Conservation (phyloP, 2,888 invertebrate species). For the Pheosia gnoma region DNA sequence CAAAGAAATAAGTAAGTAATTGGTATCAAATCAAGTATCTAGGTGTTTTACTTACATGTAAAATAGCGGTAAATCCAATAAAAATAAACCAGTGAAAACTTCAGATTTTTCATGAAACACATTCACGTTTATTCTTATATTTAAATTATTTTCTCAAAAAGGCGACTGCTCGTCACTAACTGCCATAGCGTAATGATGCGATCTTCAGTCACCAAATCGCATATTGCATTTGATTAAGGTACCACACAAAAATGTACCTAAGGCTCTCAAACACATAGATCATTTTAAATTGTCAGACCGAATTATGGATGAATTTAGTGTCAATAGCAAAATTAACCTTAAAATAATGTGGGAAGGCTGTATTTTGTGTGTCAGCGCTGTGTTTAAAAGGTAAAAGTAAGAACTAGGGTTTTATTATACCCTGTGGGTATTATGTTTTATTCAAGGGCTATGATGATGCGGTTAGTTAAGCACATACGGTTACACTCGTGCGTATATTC, state of each 20-base stretch:
- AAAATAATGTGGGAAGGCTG: rapidly evolving
- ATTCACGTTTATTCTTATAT: neutral
- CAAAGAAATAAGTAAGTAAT: no score
- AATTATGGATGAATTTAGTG: constrained; percentile 5
- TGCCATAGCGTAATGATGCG: constrained; percentile 41
- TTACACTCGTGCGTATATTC: no score
- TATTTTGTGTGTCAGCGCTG: constrained; percentile 4
- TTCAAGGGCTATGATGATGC: no score
- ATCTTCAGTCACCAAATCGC: constrained; percentile 31
- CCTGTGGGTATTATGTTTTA: constrained; percentile 10
- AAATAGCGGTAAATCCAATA: no score
- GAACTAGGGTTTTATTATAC: constrained; percentile 24
- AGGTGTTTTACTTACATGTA: no score
- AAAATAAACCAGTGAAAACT: neutral
- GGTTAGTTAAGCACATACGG: no score
- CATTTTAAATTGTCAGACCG: constrained; percentile 8
- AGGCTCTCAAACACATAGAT: rapidly evolving
- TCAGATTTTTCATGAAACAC: no score
- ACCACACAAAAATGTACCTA: constrained; percentile 16
- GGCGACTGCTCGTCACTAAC: constrained; percentile 39
- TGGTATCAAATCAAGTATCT: no score
- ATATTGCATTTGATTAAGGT: constrained; percentile 18
- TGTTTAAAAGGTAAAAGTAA: constrained; percentile 39
- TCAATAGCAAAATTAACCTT: neutral
- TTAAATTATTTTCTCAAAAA: neutral